These are phyloP conservation scores for Dendropsophus ebraccatus DNA, from an alignment of 2,113 vertebrate genomes.

Conservation along the genomic window DNA sequence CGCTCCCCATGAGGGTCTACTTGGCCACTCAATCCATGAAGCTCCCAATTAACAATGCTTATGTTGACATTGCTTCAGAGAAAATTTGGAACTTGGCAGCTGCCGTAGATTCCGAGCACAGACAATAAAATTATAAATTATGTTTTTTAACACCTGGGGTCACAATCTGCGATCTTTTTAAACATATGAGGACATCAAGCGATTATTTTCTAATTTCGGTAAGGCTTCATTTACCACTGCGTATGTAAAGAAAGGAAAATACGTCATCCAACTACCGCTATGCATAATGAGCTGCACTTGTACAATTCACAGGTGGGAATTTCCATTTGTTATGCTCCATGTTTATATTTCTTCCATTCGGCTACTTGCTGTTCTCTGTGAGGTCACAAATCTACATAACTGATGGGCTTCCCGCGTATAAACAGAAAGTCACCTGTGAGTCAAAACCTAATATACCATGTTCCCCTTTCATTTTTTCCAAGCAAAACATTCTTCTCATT, in stretches of 20 bases:
- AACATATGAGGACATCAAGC: not conserved
- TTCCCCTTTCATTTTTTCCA: not conserved
- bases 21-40: not conserved
- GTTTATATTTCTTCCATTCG: not conserved
- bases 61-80: too few relatives aligned
- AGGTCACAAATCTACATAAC: not conserved
- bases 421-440: slow-evolving; percentile 20
- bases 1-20: not conserved
- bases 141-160: not conserved
- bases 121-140: not conserved
- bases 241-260: too few relatives aligned
- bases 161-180: not conserved
- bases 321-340: not conserved
- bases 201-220: not conserved
- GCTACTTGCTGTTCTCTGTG: not conserved
- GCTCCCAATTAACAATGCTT: too few relatives aligned
- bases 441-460: not conserved
- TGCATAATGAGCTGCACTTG: not conserved
- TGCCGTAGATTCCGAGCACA: not conserved
- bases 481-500: not conserved
- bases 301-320: slow-evolving; percentile 10
- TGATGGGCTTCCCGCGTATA: not conserved
- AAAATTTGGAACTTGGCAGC: not conserved
- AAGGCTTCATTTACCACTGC: not conserved
- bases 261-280: not conserved